Evolutionary conservation across 2,113 vertebrate species (phyloP).

Genomic region (Pantherophis guttatus): DNA sequence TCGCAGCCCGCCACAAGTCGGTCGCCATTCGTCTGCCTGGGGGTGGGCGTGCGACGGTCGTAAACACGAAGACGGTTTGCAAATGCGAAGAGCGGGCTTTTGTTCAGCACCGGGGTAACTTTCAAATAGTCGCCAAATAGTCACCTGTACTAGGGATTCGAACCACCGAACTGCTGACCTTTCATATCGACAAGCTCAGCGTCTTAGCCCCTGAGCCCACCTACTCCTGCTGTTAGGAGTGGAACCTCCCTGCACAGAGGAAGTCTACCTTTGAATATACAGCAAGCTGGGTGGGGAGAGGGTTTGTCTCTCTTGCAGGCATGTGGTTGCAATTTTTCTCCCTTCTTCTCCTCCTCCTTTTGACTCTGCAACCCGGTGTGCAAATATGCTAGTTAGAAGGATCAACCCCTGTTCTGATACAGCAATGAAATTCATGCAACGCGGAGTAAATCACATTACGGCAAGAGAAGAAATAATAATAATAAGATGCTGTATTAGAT

Average conservation of each 20-base stretch:
- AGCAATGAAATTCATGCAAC: neutral
- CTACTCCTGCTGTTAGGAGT: neutral
- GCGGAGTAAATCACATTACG: neutral
- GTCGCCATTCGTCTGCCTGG: too few species aligned
- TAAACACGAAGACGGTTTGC: neutral
- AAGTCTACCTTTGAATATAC: neutral
- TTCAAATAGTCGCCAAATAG: neutral
- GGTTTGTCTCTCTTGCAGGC: neutral
- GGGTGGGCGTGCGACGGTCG: neutral
- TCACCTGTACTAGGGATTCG: too few species aligned
- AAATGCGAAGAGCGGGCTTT: neutral
- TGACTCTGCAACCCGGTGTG: neutral
- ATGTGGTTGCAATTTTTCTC: neutral
- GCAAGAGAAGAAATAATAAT: neutral
- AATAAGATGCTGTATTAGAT: neutral
- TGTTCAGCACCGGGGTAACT: neutral
- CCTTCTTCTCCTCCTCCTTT: too few species aligned
- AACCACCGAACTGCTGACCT: too few species aligned
- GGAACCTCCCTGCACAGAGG: neutral
- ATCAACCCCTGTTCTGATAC: neutral
- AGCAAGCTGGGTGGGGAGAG: rapidly evolving
- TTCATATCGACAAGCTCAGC: too few species aligned
- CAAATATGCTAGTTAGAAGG: neutral
- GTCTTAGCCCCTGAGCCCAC: too few species aligned
- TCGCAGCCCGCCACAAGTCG: too few species aligned